A percentile compares a stretch with the other conserved stretches of the same genome.
Evolutionary conservation across 2,888 invertebrate genomes (phyloP).

Genomic region (Pyrrhia umbra): DNA sequence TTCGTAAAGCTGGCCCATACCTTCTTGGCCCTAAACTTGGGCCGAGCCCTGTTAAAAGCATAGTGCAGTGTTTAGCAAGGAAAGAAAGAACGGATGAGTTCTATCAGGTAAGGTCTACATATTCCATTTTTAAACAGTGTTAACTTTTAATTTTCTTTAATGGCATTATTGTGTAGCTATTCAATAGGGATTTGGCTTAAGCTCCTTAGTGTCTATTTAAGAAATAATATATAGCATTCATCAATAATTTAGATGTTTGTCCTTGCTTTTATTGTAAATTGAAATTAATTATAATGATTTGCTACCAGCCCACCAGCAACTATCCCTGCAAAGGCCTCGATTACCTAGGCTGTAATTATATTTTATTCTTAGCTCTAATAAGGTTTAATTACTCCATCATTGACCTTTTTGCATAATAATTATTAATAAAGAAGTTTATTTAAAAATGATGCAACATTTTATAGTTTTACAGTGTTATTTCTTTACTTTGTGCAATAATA

Average conservation of each 20-base stretch:
- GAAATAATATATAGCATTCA: not conserved
- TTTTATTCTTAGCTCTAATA: conserved; percentile 1
- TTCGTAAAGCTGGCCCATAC: conserved; percentile 92
- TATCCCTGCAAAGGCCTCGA: not conserved
- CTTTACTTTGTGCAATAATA: conserved; percentile 47
- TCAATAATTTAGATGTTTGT: not conserved
- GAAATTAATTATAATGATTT: conserved; percentile 1
- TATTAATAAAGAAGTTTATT: not conserved
- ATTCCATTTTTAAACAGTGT: conserved; percentile 20
- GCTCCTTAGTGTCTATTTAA: not conserved
- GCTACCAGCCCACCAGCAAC: not conserved
- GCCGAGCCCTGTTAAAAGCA: conserved; percentile 93
- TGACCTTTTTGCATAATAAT: conserved; percentile 4
- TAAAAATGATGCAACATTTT: conserved; percentile 37
- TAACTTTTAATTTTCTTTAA: not conserved
- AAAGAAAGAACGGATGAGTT: conserved; percentile 93
- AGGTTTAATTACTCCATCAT: not conserved
- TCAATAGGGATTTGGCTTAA: not conserved
- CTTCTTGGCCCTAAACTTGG: conserved; percentile 93
- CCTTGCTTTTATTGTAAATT: not conserved
- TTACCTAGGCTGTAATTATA: not conserved
- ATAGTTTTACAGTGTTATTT: conserved; percentile 5
- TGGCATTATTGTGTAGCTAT: not conserved
- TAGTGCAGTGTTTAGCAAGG: conserved; percentile 93
- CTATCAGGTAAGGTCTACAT: conserved; percentile 86